Base-by-base conservation (phyloP, 2,888 invertebrate genomes). In the Callyntrura guangdongensis region DNA sequence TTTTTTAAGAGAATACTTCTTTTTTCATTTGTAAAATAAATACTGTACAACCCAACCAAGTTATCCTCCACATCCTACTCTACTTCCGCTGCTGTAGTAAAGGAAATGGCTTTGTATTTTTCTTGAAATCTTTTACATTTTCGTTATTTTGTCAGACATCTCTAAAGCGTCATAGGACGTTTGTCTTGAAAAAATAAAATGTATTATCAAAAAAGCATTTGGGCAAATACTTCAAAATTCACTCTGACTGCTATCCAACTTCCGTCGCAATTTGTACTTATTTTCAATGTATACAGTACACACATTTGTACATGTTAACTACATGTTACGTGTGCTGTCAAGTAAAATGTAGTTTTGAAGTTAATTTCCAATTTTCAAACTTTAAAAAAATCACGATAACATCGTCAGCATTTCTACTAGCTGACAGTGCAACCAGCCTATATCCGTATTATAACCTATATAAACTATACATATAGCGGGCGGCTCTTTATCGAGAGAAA, bases 181-280 rank as follows among this genome's bases (percentile, higher is more conserved):
- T 36, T 36, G 36, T 36, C 36, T 36, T 20, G 61, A 61, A 61
- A 61, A 61, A 17, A 61, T 17, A 22, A 61, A 6, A 61, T 5
- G n/a, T 53, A 61, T 61, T 20, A 67, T 36, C 0, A 72, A 45
- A 36, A 36, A 36, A 36, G 36, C 72, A 72, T 14, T 45, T 72
- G 72, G 72, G 45, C 36, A 72, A 72, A 72, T 45, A 72, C 45
- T 72, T 72, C 72, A 36, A 72, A 49, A 82, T 82, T 61, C 81
- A 61, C 81, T 36, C 5, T 36, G 47, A 17, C 36, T 12, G 8
- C 25, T 47, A 82, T 25, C 0, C 45, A 53, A 36, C 36, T 25
- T 36, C 0, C 81, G 56, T 27, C 69, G 11, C 6, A 61, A 6
- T 22, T 20, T 2, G 61, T 61, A 1, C 59, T n/a, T 17, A 36